Conservation (phyloP, 1,140 invertebrate species). For the Diachasmimorpha longicaudata region DNA sequence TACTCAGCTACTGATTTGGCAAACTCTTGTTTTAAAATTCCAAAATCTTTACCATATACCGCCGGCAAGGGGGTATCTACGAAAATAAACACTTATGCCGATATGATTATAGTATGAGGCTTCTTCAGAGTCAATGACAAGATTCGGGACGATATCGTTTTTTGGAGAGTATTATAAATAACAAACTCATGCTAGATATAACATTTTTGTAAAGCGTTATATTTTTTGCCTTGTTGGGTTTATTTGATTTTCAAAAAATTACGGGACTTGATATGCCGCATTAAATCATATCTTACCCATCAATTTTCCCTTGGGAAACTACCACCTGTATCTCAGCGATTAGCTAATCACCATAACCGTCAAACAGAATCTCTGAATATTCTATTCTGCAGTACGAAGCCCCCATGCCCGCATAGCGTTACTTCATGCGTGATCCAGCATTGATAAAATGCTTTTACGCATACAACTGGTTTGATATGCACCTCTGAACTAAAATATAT, state of each 20-base stretch:
- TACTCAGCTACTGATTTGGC: too few species aligned
- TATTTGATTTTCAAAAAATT: not conserved
- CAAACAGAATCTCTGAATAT: not conserved
- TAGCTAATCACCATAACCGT: not conserved
- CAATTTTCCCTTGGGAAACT: not conserved
- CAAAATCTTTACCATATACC: too few species aligned
- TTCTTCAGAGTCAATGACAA: too few species aligned
- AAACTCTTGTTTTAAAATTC: too few species aligned
- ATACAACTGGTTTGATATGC: not conserved
- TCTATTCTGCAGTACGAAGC: not conserved
- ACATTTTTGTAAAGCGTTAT: too few species aligned
- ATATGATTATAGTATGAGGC: too few species aligned
- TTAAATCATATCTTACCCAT: not conserved
- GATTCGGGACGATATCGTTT: too few species aligned
- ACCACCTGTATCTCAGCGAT: not conserved
- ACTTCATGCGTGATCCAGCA: not conserved
- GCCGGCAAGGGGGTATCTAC: too few species aligned
- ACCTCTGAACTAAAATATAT: not conserved
- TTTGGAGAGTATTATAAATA: too few species aligned
- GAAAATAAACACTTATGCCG: too few species aligned
- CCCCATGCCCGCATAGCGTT: not conserved
- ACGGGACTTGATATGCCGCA: not conserved
- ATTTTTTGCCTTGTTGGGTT: too few species aligned
- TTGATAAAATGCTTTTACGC: not conserved
- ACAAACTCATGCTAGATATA: too few species aligned